Conservation (phyloP, 2,888 invertebrate species). For the Leptinotarsa haldemani region DNA sequence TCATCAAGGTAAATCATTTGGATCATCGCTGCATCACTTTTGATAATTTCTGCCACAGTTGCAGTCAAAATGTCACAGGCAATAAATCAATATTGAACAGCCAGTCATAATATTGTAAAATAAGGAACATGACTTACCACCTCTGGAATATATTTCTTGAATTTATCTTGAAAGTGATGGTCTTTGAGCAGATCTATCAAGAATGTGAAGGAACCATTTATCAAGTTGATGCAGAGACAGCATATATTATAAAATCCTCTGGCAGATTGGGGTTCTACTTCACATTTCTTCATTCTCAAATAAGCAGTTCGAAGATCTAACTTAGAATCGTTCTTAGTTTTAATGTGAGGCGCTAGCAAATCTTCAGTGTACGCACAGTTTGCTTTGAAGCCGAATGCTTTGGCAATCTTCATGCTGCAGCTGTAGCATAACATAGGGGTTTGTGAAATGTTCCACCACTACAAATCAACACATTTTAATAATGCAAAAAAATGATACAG, state of each 20-base stretch:
- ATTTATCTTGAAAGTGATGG: slow-evolving; percentile 2
- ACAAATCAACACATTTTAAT: neutral
- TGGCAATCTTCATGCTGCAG: slow-evolving; percentile 7
- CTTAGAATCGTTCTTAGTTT: neutral
- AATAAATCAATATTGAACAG: too few relatives aligned
- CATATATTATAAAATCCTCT: slow-evolving; percentile 6
- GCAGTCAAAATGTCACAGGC: too few relatives aligned
- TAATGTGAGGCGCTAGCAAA: neutral
- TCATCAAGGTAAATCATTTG: too few relatives aligned
- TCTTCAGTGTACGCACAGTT: slow-evolving; percentile 6
- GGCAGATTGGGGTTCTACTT: neutral
- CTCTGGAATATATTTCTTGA: slow-evolving; percentile 9
- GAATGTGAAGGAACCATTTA: neutral
- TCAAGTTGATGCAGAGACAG: slow-evolving; percentile 5
- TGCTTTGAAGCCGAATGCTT: slow-evolving; percentile 13
- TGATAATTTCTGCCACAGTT: too few relatives aligned
- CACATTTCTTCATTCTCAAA: slow-evolving; percentile 10
- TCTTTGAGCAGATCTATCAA: neutral
- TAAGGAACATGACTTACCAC: neutral
- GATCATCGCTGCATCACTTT: too few relatives aligned
- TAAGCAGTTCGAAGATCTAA: neutral
- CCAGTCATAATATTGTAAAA: neutral
- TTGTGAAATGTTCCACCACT: slow-evolving; percentile 20
- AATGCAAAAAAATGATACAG: neutral
- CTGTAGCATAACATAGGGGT: slow-evolving; percentile 19